Evolutionary conservation across 2,113 vertebrate species (phyloP).

Genomic region (Illadopsis cleaveri): DNA sequence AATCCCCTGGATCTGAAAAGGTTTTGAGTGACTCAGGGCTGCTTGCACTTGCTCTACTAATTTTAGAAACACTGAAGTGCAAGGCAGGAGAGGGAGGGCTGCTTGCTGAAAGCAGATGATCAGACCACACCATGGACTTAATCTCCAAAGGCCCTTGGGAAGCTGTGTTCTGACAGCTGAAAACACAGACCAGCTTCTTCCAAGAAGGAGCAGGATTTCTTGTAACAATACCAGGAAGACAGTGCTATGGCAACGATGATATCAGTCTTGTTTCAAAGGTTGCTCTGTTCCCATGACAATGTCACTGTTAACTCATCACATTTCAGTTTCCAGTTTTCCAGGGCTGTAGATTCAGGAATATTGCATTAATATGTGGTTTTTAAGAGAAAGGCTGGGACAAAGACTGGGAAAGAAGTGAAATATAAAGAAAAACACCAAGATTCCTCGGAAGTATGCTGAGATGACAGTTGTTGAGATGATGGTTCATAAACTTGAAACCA

Average conservation of each 20-base stretch:
- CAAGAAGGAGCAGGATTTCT: neutral
- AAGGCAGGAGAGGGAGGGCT: neutral
- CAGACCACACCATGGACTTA: neutral
- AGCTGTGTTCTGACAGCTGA: neutral
- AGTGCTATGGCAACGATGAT: neutral
- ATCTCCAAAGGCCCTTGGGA: neutral
- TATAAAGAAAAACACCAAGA: neutral
- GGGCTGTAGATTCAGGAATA: neutral
- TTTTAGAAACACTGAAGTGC: neutral
- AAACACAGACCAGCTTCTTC: neutral
- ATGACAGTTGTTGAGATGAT: neutral
- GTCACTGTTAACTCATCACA: neutral
- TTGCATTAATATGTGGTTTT: neutral
- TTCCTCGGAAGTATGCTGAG: neutral
- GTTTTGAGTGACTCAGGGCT: constrained; percentile 16
- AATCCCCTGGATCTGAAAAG: constrained; percentile 71
- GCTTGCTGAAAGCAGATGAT: neutral
- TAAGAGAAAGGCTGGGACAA: neutral
- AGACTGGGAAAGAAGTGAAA: neutral
- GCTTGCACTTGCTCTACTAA: neutral
- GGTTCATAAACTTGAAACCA: neutral
- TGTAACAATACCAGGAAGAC: neutral
- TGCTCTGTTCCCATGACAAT: neutral
- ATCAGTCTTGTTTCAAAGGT: neutral
- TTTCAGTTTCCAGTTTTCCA: neutral